Evolutionary conservation across 2,797 vertebrate genomes (phyloP).

Genomic region (Lerista edwardsae): DNA sequence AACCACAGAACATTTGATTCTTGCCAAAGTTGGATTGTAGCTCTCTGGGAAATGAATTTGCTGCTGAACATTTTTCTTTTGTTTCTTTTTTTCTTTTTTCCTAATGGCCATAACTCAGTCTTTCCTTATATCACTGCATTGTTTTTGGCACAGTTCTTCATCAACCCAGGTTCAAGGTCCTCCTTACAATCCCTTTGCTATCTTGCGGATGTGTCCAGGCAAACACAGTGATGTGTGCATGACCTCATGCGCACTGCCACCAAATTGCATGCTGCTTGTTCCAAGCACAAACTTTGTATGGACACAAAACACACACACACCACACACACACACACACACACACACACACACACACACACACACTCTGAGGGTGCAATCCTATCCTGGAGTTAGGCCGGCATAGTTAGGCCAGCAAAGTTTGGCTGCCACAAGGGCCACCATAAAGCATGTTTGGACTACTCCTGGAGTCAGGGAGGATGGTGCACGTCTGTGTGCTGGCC

Average conservation of each 20-base stretch:
- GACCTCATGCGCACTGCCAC: not conserved
- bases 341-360: no score
- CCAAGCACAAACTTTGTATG: not conserved
- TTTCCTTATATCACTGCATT: not conserved
- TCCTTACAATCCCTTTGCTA: not conserved
- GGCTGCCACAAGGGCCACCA: no score
- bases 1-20: constrained; percentile 3
- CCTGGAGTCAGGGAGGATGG: no score
- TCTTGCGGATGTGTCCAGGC: not conserved
- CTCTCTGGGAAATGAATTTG: constrained; percentile 11
- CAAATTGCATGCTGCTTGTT: not conserved
- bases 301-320: not conserved
- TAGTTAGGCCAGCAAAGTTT: no score
- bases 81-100: not conserved
- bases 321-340: no score
- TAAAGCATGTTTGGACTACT: no score
- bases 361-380: no score
- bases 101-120: constrained; percentile 3
- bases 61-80: not conserved
- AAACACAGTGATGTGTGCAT: not conserved
- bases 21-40: not conserved
- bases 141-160: constrained; percentile 15
- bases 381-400: no score
- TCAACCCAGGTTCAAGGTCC: not conserved
- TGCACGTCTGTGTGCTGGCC: no score